Percentiles rank a stretch among this genome's conserved stretches.
Evolutionary conservation across 2,113 vertebrate species (phyloP).

Genomic region (Anser brachyrhynchus): DNA sequence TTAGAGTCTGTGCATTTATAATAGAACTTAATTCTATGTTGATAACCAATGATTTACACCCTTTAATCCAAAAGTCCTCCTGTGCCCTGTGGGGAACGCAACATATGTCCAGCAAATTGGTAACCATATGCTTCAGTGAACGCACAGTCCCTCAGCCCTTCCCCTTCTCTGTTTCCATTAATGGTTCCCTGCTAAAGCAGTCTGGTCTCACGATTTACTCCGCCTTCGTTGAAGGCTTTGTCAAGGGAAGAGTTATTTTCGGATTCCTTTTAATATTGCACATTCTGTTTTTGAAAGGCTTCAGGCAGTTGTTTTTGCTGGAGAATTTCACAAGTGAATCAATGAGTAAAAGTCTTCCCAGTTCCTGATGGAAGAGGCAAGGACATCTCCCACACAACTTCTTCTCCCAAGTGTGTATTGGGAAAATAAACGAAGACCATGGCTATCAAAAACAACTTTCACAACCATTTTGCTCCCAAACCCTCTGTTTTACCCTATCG

Average conservation of each 20-base stretch:
- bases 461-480: not conserved
- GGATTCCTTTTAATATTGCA: not conserved
- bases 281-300: not conserved
- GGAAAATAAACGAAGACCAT: not conserved
- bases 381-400: not conserved
- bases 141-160: not conserved
- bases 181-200: not conserved
- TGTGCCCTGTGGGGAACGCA: slow-evolving; percentile 37
- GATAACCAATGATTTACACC: slow-evolving; percentile 63
- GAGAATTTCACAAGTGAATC: not conserved
- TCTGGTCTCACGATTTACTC: not conserved
- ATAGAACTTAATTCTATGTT: slow-evolving; percentile 61
- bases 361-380: not conserved
- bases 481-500: not conserved
- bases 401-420: not conserved
- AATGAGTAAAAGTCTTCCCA: not conserved
- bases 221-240: not conserved
- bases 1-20: slow-evolving; percentile 56
- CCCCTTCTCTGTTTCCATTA: not conserved
- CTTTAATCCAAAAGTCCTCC: slow-evolving; percentile 60
- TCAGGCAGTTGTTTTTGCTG: slow-evolving; percentile 10
- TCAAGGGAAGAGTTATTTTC: slow-evolving; percentile 16
- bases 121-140: slow-evolving; percentile 51
- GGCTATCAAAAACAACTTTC: not conserved
- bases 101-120: slow-evolving; percentile 68